phyloP scores from a whole-genome alignment of 2,797 vertebrate genomes.

The Mycteria americana region DNA sequence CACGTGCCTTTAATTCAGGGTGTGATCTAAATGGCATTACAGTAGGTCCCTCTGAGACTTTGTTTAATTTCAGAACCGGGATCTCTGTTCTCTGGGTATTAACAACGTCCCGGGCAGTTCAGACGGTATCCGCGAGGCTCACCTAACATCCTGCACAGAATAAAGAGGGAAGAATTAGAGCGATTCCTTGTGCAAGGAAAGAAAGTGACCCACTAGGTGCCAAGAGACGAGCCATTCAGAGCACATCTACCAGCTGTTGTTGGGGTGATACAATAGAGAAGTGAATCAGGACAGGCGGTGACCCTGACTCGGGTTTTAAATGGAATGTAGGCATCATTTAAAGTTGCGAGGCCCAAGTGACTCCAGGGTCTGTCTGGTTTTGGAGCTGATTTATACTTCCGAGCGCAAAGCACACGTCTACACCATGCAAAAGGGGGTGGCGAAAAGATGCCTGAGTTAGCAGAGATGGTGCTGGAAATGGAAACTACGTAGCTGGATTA shows the following conservation, averaged over 20 bases:
- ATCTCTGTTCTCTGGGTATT: neutral
- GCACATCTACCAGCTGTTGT: conserved; percentile 45
- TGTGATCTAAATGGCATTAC: neutral
- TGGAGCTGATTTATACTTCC: neutral
- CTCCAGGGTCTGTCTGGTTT: neutral
- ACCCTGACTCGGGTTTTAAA: neutral
- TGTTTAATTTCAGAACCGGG: neutral
- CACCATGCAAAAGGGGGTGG: neutral
- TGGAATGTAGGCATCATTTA: conserved; percentile 1
- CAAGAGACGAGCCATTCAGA: neutral
- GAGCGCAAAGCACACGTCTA: neutral
- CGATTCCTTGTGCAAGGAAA: neutral
- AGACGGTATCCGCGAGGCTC: neutral
- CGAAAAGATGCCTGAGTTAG: neutral
- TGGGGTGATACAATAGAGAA: neutral
- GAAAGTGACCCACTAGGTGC: neutral
- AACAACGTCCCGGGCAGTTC: neutral
- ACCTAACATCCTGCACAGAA: neutral
- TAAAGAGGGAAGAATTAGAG: neutral
- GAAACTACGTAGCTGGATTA: neutral
- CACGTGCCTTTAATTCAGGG: neutral
- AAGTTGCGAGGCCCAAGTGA: neutral
- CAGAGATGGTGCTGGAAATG: neutral
- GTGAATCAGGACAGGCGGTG: neutral
- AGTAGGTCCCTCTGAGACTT: neutral